A percentile compares a stretch with the other conserved stretches of the same genome.
These are phyloP conservation scores for Gymnoscopelus braueri DNA, from an alignment of 2,797 vertebrate genomes.

Conservation along the genomic window DNA sequence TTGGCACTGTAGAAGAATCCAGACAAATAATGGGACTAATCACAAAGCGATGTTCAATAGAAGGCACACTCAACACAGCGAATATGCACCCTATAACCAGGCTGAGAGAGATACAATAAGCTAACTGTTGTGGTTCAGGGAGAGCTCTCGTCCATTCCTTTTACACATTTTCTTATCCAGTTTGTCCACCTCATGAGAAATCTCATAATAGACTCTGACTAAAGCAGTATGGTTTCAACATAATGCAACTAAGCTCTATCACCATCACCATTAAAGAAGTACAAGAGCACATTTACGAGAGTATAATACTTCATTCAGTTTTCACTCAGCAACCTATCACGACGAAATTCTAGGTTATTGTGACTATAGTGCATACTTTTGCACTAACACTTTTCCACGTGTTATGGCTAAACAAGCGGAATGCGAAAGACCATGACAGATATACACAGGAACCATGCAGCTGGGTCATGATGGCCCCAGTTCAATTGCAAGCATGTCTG, in stretches of 20 bases:
- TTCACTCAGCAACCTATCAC: background rate
- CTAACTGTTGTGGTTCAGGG: background rate
- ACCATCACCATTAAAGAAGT: background rate
- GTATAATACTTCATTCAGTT: background rate
- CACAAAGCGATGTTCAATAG: background rate
- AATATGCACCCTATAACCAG: background rate
- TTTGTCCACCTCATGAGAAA: background rate
- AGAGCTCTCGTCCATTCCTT: background rate
- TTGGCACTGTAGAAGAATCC: too few species aligned
- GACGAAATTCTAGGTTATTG: background rate
- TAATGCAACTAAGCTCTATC: background rate
- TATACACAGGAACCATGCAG: constrained; percentile 5
- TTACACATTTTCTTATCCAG: background rate
- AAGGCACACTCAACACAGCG: background rate
- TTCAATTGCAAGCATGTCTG: background rate
- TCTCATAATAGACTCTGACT: background rate
- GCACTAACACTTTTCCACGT: constrained; percentile 36
- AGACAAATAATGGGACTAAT: background rate
- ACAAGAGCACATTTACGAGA: too few species aligned
- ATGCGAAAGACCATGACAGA: background rate
- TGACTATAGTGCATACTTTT: constrained; percentile 1
- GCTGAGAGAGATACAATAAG: background rate
- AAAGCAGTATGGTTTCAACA: background rate
- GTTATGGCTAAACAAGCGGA: constrained; percentile 24
- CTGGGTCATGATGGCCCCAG: background rate